Base-by-base conservation (phyloP, 1,140 invertebrate species). In the Monochamus saltuarius region DNA sequence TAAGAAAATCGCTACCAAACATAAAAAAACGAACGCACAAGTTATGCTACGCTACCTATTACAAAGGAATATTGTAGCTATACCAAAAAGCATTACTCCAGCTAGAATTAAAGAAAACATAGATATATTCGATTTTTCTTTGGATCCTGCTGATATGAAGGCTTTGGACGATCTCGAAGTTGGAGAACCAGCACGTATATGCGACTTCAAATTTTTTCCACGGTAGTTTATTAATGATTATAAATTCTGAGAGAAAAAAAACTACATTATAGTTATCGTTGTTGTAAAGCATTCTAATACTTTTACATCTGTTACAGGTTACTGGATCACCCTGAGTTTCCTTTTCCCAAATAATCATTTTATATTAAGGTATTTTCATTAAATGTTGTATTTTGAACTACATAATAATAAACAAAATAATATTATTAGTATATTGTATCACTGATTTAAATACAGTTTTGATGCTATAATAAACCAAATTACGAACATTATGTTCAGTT, bases 21-120 rank as follows among this genome's bases (percentile, higher is more conserved):
- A 92, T 71, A 78, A 80, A 6, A 91, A 89, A 74, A 85, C 85
- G 1, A 76, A 88, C 7, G 91, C 89, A 1, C 91, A 95, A 79
- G 77, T 96, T 37, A 78, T 95, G 42, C 73, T 96, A 0, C 81
- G 89, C 37, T 90, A 88, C 76, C 80, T 90, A 43, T 71, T 93
- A 0, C 86, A 93, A 74, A 80, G 84, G 47, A 85, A 85, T 11
- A 78, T 93, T 6, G 79, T 84, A 38, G 88, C 89, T 16, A 92
- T 96, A 71, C 92, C 92, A 43, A 96, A 95, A 78, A 93, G 90
- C 74, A 85, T 85, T 0, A 91, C 86, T 69, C 78, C 85, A 0
- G 75, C 82, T 4, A 82, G 92, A 69, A 80, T 95, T 0, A 83
- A 84, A 69, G 76, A 83, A 71, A 87, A 87, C 67, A 72, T 85